phyloP scores from a whole-genome alignment of 2,888 invertebrate species.

The Apamea crenata region DNA sequence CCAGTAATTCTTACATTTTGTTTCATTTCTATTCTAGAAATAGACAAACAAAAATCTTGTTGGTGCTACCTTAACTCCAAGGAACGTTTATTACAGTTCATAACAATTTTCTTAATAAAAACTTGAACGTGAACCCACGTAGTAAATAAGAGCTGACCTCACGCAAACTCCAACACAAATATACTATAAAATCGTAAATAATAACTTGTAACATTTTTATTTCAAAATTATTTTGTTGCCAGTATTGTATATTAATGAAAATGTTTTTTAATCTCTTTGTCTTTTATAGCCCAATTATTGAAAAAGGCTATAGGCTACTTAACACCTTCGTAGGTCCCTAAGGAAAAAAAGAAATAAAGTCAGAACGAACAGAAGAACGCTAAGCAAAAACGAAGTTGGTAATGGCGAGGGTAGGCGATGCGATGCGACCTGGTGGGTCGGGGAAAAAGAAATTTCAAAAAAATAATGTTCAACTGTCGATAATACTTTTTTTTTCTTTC shows the following conservation, averaged over 20 bases:
- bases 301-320: background rate
- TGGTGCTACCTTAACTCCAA: background rate
- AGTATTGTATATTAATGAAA: background rate
- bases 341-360: background rate
- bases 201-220: background rate
- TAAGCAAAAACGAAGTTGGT: background rate
- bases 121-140: background rate
- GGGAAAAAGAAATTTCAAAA: background rate
- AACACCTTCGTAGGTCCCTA: background rate
- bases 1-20: background rate
- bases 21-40: constrained; percentile 9
- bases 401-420: background rate
- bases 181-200: background rate
- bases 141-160: background rate
- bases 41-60: constrained; percentile 9
- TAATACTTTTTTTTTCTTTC: background rate
- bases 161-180: background rate
- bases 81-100: constrained; percentile 19
- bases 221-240: constrained; percentile 12
- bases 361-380: background rate
- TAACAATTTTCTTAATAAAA: constrained; percentile 32
- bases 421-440: background rate
- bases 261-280: background rate
- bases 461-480: constrained; percentile 16
- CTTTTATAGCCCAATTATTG: background rate